Evolutionary conservation across 2,113 vertebrate species (phyloP).

Genomic region (Hippoglossus stenolepis): DNA sequence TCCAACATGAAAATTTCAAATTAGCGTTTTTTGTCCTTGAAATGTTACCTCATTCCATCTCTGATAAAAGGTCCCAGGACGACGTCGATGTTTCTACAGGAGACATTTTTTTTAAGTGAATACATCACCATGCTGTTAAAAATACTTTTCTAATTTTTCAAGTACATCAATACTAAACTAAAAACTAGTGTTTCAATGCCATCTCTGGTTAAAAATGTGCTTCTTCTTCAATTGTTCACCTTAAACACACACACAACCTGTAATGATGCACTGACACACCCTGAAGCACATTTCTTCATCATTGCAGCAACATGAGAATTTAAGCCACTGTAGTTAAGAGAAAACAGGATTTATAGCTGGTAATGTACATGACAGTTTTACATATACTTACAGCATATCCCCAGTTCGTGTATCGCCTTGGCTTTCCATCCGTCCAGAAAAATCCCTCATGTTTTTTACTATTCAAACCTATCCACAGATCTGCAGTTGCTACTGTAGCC

Average conservation of each 20-base stretch:
- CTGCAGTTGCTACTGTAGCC: slow-evolving; percentile 55
- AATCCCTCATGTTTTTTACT: slow-evolving; percentile 82
- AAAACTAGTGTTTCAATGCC: not conserved
- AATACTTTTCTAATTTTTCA: not conserved
- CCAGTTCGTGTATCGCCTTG: slow-evolving; percentile 88
- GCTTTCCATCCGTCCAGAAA: slow-evolving; percentile 89
- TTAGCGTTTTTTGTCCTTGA: not conserved
- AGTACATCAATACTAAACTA: not conserved
- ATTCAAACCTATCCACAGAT: slow-evolving; percentile 91
- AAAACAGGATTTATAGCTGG: not conserved
- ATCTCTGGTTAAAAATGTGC: not conserved
- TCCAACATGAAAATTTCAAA: not conserved
- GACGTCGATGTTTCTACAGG: slow-evolving; percentile 50
- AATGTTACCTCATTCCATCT: slow-evolving; percentile 73
- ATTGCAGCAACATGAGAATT: not conserved
- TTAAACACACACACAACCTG: too few species aligned
- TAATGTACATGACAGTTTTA: not conserved
- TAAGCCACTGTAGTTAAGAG: not conserved
- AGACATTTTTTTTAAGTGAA: not conserved
- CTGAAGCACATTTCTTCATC: not conserved
- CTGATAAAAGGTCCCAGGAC: slow-evolving; percentile 64
- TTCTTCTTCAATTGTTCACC: too few species aligned
- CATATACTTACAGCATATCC: slow-evolving; percentile 67
- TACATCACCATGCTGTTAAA: not conserved
- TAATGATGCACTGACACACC: not conserved